phyloP scores from a whole-genome alignment of 2,113 vertebrate species.

The Malaclemys terrapin region DNA sequence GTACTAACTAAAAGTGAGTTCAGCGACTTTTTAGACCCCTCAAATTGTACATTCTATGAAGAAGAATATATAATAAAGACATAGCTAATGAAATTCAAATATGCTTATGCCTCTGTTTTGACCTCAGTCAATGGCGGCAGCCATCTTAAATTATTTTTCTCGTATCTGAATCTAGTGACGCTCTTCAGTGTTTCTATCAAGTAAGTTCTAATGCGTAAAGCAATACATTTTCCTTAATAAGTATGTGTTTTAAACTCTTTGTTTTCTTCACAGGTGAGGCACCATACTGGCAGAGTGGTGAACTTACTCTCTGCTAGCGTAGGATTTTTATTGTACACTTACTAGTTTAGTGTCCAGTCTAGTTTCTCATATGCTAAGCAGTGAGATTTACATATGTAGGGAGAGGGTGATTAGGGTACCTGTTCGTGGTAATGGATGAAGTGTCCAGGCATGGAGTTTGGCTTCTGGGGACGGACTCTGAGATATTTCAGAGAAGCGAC shows the following conservation, averaged over 20 bases:
- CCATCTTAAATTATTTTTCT: background rate
- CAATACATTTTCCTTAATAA: background rate
- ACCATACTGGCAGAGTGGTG: background rate
- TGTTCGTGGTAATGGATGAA: background rate
- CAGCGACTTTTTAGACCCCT: background rate
- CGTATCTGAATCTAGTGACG: background rate
- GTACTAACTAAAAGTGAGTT: background rate
- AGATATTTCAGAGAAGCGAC: background rate
- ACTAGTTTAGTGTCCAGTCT: background rate
- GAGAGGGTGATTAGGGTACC: background rate
- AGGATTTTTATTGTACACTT: background rate
- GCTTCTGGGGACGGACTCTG: background rate
- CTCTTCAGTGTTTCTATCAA: background rate
- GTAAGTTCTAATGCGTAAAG: background rate
- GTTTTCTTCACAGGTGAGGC: too few species aligned
- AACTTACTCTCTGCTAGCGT: background rate
- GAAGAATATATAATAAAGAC: background rate
- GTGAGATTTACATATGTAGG: background rate
- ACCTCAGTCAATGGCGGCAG: fast-evolving
- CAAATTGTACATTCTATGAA: background rate
- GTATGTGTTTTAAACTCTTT: too few species aligned
- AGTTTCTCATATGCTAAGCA: background rate
- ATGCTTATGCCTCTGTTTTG: background rate
- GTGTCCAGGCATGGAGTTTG: background rate
- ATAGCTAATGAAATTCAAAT: background rate